Evolutionary conservation across 2,888 invertebrate species (phyloP), one percentile per base, ranked within the genome.

Genomic region (Orthosia incerta): DNA sequence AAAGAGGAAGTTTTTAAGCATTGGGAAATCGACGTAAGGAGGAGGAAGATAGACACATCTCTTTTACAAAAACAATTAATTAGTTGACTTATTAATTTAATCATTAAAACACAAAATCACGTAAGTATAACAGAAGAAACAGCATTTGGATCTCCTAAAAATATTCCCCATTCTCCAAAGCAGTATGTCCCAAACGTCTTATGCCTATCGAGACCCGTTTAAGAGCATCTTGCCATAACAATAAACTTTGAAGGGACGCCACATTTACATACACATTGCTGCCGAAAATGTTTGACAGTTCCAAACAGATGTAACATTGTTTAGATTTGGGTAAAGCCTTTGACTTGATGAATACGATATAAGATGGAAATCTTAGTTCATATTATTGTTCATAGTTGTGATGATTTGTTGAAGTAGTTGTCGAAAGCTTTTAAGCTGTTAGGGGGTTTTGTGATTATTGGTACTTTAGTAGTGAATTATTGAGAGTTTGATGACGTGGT

Each of bases 271-370:
- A 94, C 90, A 91, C 91, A 95, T 93, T 91, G 91, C 91, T 83
- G 89, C 90, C 89, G 88, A 83, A 92, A 94, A 93, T 94, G 93
- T 95, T 95, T 95, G 95, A 95, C 96, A 95, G 95, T 94, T 89
- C 84, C 84, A 83, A 92, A 92, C 89, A 88, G 89, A 92, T 88
- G 88, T 87, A 83, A 78, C 77, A 82, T 84, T 80, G 86, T 88
- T 91, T 87, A 88, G 89, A 90, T 87, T 89, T 80, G 81, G 88
- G 84, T 82, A 88, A 80, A 80, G 74, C 85, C 87, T 89, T 90
- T 90, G 91, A 91, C 87, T 89, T 89, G 91, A 91, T 88, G 89
- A 86, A 82, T 82, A 86, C 55, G 79, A 74, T 84, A 80, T 85
- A 79, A 85, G 87, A 87, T 83, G 78, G 73, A 86, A 83, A 72